Evolutionary conservation across 2,113 vertebrate species (phyloP).

Genomic region (Rhagologus leucostigma): DNA sequence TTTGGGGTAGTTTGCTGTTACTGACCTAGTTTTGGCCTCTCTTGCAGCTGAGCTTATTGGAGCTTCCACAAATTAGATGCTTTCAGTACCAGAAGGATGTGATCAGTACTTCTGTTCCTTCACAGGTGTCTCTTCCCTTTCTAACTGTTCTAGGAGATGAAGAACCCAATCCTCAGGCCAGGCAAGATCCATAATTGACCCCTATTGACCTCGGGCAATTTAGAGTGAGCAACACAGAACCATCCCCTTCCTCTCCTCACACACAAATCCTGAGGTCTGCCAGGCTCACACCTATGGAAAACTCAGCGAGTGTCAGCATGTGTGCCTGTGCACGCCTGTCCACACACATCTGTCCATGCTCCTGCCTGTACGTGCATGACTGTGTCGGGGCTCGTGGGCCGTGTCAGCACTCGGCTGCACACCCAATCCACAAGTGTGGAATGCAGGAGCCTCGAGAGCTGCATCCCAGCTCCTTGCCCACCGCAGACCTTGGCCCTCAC

Average conservation of each 20-base stretch:
- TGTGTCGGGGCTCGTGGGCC: background rate
- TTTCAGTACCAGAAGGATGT: background rate
- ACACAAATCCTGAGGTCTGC: background rate
- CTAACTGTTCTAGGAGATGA: background rate
- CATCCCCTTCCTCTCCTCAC: background rate
- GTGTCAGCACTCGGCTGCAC: background rate
- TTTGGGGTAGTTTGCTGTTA: background rate
- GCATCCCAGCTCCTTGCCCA: background rate
- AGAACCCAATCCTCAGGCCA: background rate
- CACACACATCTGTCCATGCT: background rate
- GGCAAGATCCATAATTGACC: background rate
- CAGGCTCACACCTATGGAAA: background rate
- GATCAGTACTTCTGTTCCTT: background rate
- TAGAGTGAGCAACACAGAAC: background rate
- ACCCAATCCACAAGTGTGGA: background rate
- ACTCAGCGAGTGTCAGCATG: background rate
- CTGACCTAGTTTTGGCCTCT: background rate
- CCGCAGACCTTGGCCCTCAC: background rate
- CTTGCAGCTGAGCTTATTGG: background rate
- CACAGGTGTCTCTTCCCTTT: background rate
- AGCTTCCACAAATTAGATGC: background rate
- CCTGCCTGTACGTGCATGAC: background rate
- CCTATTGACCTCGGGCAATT: background rate
- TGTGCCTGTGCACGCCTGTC: background rate
- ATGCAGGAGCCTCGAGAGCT: background rate